Percentiles rank a stretch among this genome's conserved stretches.
phyloP scores from a whole-genome alignment of 30 jellyfish, hydroid and myxozoan species.

The Hydra vulgaris region DNA sequence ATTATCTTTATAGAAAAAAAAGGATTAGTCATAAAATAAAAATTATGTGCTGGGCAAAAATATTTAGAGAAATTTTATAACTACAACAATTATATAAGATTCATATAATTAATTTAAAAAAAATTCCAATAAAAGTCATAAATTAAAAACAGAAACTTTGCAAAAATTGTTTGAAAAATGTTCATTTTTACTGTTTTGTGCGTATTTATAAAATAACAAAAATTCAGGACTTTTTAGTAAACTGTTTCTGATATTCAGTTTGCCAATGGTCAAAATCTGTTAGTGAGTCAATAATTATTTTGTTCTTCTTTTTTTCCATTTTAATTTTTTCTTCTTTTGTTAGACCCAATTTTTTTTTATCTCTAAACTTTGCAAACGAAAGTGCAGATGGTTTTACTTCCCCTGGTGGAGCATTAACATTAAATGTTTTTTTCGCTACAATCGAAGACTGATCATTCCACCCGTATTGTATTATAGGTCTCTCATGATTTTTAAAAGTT shows the following conservation, averaged over 20 bases:
- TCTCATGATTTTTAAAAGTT: slow-evolving; percentile 6
- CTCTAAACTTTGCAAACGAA: slow-evolving; percentile 17
- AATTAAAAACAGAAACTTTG: too few relatives aligned
- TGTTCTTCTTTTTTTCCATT: slow-evolving; percentile 8
- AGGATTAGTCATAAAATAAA: too few relatives aligned
- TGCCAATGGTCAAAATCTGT: slow-evolving; percentile 33
- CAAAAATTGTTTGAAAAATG: too few relatives aligned
- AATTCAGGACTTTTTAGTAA: neutral
- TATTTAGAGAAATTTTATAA: too few relatives aligned
- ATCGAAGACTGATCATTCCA: slow-evolving; percentile 15
- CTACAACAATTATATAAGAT: too few relatives aligned
- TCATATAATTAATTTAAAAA: too few relatives aligned
- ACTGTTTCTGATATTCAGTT: slow-evolving; percentile 30
- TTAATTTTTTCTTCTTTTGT: slow-evolving; percentile 13
- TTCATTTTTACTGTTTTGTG: too few relatives aligned
- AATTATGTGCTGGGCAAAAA: too few relatives aligned
- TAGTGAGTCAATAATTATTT: slow-evolving; percentile 10
- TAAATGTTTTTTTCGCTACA: slow-evolving; percentile 8
- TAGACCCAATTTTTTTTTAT: neutral
- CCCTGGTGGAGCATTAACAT: slow-evolving; percentile 15
- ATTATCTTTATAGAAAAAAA: too few relatives aligned
- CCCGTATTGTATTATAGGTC: slow-evolving; percentile 19
- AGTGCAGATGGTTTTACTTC: slow-evolving; percentile 19
- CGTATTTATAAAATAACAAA: too few relatives aligned
- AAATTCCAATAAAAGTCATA: too few relatives aligned